A percentile compares a stretch with the other conserved stretches of the same genome.
Evolutionary conservation across 2,113 vertebrate genomes (phyloP).

Genomic region (Limnothrissa miodon): DNA sequence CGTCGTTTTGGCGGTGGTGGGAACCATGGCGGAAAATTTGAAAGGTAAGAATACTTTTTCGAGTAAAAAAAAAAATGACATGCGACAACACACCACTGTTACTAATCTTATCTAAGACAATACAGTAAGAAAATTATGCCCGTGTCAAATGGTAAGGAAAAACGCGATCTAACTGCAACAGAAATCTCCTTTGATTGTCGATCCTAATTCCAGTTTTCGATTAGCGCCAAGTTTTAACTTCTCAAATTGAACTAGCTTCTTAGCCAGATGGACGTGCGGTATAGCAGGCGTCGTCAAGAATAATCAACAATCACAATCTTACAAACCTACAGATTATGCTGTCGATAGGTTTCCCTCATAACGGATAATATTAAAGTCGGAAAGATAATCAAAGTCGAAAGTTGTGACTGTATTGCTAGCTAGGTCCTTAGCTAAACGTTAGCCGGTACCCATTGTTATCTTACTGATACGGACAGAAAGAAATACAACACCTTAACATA

Average conservation of each 20-base stretch:
- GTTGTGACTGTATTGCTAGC: not conserved
- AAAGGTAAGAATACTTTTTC: constrained; percentile 46
- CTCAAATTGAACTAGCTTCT: not conserved
- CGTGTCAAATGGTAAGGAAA: not conserved
- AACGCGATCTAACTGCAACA: not conserved
- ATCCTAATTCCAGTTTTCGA: not conserved
- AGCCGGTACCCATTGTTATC: not conserved
- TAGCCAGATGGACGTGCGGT: not conserved
- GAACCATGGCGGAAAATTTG: constrained; percentile 59
- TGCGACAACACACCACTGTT: not conserved
- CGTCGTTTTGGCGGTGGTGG: constrained; percentile 52
- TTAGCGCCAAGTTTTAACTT: constrained; percentile 3
- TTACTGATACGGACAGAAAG: not conserved
- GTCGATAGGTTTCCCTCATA: not conserved
- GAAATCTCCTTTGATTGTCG: not conserved
- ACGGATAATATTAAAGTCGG: not conserved
- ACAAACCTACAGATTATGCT: not conserved
- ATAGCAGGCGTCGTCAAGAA: not conserved
- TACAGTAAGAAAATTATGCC: not conserved
- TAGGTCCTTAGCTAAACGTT: not conserved
- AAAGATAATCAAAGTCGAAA: no score
- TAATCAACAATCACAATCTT: not conserved
- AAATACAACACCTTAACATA: not conserved
- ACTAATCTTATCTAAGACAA: not conserved
- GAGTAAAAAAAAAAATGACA: constrained; percentile 15